Evolutionary conservation across 2,797 vertebrate species (phyloP).

Genomic region (Lophotriccus pileatus): DNA sequence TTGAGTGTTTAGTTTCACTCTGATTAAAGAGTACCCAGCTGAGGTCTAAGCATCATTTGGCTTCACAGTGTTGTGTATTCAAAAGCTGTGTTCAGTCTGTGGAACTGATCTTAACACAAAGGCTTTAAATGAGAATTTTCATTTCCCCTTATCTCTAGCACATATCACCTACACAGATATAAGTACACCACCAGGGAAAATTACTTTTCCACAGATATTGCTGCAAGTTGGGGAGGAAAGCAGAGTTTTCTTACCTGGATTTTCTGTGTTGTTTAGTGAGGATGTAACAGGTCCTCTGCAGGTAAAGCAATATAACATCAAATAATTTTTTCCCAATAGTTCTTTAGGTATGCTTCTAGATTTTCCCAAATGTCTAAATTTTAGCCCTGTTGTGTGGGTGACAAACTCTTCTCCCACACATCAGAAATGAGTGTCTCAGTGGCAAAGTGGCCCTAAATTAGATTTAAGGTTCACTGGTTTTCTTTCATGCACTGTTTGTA

Average conservation of each 20-base stretch:
- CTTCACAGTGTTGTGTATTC: not conserved
- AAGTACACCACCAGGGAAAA: accelerated
- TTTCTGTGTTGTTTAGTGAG: not conserved
- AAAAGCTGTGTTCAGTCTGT: not conserved
- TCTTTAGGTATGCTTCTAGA: not conserved
- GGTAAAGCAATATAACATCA: not conserved
- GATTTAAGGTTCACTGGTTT: not conserved
- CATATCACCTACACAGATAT: not conserved
- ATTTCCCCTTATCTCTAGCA: not conserved
- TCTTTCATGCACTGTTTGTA: not conserved
- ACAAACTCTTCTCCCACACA: not conserved
- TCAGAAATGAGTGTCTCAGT: not conserved
- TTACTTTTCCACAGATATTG: not conserved
- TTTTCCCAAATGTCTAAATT: not conserved
- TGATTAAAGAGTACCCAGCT: not conserved
- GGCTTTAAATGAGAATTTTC: not conserved
- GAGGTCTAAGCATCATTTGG: not conserved
- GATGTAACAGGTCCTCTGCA: not conserved
- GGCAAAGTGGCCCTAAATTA: slow-evolving; percentile 23
- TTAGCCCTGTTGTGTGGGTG: accelerated
- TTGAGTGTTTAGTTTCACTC: not conserved
- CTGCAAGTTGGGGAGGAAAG: not conserved
- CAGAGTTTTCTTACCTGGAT: not conserved
- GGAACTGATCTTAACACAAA: not conserved
- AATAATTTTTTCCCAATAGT: not conserved